A percentile compares a stretch with the other conserved stretches of the same genome.
These are phyloP conservation scores for Varanus komodoensis DNA, from an alignment of 2,113 vertebrate genomes.

Conservation along the genomic window DNA sequence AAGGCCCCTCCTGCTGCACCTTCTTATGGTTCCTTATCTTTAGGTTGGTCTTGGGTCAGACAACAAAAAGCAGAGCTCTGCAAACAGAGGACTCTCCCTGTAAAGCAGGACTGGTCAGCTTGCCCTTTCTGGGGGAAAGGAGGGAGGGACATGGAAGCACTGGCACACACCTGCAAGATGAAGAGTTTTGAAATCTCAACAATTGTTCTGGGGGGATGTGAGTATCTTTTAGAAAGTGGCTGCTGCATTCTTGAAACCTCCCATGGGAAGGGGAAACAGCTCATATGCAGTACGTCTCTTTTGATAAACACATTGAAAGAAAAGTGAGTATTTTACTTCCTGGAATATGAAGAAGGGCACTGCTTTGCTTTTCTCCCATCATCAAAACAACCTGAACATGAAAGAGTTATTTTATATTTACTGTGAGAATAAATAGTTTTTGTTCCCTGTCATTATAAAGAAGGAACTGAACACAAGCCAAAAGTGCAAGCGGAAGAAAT, in stretches of 20 bases:
- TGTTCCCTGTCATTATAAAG: slow-evolving; percentile 11
- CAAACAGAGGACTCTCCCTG: too few relatives aligned
- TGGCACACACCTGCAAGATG: too few relatives aligned
- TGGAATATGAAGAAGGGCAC: neutral
- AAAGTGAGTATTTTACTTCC: neutral
- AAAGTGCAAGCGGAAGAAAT: neutral
- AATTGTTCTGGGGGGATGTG: neutral
- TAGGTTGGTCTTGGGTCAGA: too few relatives aligned
- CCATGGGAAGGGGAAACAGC: neutral
- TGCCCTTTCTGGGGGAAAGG: neutral
- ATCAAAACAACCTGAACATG: neutral
- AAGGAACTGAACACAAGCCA: neutral
- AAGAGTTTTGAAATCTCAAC: neutral
- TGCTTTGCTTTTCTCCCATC: neutral
- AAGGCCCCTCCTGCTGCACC: too few relatives aligned
- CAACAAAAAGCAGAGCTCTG: too few relatives aligned
- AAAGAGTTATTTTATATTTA: slow-evolving; percentile 12
- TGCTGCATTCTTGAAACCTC: neutral
- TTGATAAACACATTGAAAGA: neutral
- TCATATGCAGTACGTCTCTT: neutral
- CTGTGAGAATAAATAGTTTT: neutral
- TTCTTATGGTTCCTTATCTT: too few relatives aligned
- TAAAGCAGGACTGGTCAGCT: neutral
- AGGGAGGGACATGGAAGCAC: neutral
- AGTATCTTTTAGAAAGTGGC: neutral